phyloP scores from a whole-genome alignment of 1,140 invertebrate species.

The Pseudomyrmex gracilis region DNA sequence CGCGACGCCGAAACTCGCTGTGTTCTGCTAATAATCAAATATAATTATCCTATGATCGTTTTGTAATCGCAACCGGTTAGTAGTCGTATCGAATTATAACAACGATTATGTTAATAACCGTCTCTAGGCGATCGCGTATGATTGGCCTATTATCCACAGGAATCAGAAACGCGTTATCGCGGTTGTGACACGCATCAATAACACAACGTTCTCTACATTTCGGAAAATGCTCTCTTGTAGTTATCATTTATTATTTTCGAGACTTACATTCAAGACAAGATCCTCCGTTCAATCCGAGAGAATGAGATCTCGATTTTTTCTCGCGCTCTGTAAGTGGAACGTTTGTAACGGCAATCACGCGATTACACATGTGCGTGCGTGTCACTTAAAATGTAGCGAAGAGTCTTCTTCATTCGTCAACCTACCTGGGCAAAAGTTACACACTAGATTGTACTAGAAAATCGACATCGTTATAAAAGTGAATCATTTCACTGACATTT shows the following conservation, averaged over 20 bases:
- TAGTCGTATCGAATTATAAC: slow-evolving; percentile 65
- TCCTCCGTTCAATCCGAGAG: not conserved
- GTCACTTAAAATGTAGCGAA: slow-evolving; percentile 80
- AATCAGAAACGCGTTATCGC: slow-evolving; percentile 42
- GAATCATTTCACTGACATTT: not conserved
- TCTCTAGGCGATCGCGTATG: slow-evolving; percentile 55
- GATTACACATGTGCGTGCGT: slow-evolving; percentile 78
- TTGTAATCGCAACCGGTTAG: slow-evolving; percentile 51
- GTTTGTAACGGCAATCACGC: slow-evolving; percentile 76
- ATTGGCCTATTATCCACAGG: slow-evolving; percentile 61
- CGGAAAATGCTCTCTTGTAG: not conserved
- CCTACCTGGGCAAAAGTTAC: slow-evolving; percentile 40
- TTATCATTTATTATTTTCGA: slow-evolving; percentile 1
- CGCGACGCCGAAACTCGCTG: slow-evolving; percentile 41
- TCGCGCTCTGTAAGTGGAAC: slow-evolving; percentile 21
- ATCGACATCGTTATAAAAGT: not conserved
- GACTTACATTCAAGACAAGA: not conserved
- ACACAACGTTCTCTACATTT: not conserved
- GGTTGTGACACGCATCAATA: slow-evolving; percentile 43
- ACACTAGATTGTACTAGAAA: too few species aligned
- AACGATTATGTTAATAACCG: slow-evolving; percentile 65
- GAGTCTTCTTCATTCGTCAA: slow-evolving; percentile 73
- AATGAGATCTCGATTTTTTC: not conserved
- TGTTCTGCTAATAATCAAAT: slow-evolving; percentile 33
- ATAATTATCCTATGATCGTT: slow-evolving; percentile 66